These are phyloP conservation scores for Clarias fuscus DNA, from an alignment of 2,797 vertebrate genomes.

Conservation along the genomic window DNA sequence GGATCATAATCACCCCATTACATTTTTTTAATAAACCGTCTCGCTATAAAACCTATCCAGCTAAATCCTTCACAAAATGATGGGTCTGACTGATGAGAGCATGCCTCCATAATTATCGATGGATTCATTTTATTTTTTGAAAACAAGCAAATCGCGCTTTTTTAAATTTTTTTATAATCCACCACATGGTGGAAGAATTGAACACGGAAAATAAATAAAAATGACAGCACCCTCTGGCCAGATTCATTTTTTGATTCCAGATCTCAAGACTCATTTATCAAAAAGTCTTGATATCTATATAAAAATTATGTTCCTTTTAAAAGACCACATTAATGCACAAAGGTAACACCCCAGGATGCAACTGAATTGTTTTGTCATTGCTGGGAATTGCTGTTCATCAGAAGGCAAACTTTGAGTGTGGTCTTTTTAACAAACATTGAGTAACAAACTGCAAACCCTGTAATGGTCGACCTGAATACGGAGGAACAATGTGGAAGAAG, in stretches of 20 bases:
- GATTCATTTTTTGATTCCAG: slow-evolving; percentile 27
- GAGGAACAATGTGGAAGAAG: neutral
- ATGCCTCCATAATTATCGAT: slow-evolving; percentile 57
- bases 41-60: neutral
- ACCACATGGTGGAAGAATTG: neutral
- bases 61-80: slow-evolving; percentile 3
- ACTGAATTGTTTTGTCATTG: slow-evolving; percentile 28
- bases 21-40: neutral
- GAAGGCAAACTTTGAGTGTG: slow-evolving; percentile 16
- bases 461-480: neutral
- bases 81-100: slow-evolving; percentile 45
- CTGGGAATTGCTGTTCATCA: neutral
- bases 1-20: neutral
- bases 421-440: slow-evolving; percentile 3
- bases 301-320: slow-evolving; percentile 9
- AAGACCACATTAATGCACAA: slow-evolving; percentile 3
- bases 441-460: slow-evolving; percentile 24
- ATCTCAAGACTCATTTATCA: slow-evolving; percentile 19
- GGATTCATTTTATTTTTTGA: neutral
- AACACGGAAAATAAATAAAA: neutral
- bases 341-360: slow-evolving; percentile 14
- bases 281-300: neutral
- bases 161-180: slow-evolving; percentile 1
- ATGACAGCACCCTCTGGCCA: neutral
- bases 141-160: neutral